These are phyloP conservation scores for Channa argus DNA, from an alignment of 2,113 vertebrate genomes.

Conservation along the genomic window DNA sequence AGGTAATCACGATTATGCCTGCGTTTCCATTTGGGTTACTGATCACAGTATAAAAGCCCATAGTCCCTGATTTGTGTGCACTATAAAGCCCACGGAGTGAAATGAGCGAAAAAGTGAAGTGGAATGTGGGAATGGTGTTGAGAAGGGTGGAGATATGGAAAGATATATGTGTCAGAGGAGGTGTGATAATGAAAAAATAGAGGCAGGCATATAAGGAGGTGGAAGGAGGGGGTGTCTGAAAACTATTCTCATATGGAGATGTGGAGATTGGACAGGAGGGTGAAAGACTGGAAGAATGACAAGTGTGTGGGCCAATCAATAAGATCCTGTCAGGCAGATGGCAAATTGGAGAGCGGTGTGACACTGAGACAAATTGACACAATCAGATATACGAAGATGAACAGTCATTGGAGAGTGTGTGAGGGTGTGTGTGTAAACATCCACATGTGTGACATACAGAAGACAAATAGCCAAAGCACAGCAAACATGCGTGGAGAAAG, in stretches of 20 bases:
- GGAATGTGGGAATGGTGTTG: conserved; percentile 61
- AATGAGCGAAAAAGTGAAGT: conserved; percentile 53
- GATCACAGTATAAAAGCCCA: conserved; percentile 74
- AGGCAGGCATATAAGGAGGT: conserved; percentile 47
- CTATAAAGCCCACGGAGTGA: conserved; percentile 55
- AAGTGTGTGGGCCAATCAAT: conserved; percentile 79
- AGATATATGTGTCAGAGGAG: conserved; percentile 55
- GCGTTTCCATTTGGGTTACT: conserved; percentile 74
- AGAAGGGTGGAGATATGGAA: conserved; percentile 45
- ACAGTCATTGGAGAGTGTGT: conserved; percentile 38
- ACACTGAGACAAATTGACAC: conserved; percentile 82
- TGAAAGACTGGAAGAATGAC: conserved; percentile 71
- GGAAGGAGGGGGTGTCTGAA: conserved; percentile 30
- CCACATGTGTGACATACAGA: conserved; percentile 11
- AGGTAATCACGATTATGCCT: conserved; percentile 76
- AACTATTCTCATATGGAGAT: conserved; percentile 70
- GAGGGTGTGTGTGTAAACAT: conserved; percentile 4
- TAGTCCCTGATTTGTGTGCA: conserved; percentile 71
- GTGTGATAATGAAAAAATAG: conserved; percentile 69
- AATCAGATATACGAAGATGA: conserved; percentile 77
- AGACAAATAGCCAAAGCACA: conserved; percentile 58
- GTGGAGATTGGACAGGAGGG: conserved; percentile 63
- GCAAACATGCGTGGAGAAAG: conserved; percentile 44
- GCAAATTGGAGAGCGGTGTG: conserved; percentile 80
- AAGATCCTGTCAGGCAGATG: conserved; percentile 76